These are phyloP conservation scores for Aphelocoma californica DNA, from an alignment of 2,797 vertebrate species.

Conservation along the genomic window DNA sequence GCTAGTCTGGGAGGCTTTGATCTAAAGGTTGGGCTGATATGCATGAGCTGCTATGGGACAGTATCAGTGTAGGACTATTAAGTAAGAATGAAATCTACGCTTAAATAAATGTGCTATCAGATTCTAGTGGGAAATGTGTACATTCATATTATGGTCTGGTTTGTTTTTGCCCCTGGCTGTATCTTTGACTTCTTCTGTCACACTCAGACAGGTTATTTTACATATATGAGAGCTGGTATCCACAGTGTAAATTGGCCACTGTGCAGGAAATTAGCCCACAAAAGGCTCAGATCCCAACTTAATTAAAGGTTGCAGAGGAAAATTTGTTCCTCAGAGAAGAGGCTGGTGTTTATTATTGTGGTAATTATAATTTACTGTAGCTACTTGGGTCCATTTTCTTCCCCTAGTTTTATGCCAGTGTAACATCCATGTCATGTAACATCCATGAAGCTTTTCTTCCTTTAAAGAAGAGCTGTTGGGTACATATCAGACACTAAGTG, in stretches of 20 bases:
- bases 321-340: neutral
- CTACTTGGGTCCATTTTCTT: neutral
- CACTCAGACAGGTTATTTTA: neutral
- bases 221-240: neutral
- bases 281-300: neutral
- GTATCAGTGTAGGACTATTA: neutral
- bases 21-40: neutral
- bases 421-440: neutral
- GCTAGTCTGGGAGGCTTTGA: neutral
- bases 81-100: neutral
- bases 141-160: neutral
- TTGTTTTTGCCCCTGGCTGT: neutral
- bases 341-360: neutral
- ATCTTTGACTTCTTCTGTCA: neutral
- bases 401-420: neutral
- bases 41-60: neutral
- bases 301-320: neutral
- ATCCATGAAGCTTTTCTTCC: neutral
- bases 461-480: neutral
- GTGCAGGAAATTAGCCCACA: neutral
- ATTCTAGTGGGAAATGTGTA: neutral
- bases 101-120: neutral
- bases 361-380: neutral
- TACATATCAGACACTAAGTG: neutral
- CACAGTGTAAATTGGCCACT: neutral